These are phyloP conservation scores for Amia ocellicauda DNA, from an alignment of 2,113 vertebrate genomes.

Conservation along the genomic window DNA sequence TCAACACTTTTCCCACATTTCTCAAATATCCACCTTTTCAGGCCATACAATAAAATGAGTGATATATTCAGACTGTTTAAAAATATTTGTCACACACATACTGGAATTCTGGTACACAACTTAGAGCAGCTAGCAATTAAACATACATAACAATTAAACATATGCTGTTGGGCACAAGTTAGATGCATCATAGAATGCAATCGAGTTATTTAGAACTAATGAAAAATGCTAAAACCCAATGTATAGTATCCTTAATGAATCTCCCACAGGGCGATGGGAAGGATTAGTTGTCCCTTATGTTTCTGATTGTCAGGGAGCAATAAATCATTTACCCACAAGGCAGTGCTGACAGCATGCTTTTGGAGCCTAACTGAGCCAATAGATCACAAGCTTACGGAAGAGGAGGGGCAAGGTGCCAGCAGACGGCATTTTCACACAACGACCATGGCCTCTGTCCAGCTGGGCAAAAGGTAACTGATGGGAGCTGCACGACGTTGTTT, in stretches of 20 bases:
- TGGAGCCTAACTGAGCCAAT: constrained; percentile 44
- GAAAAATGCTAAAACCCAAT: background rate
- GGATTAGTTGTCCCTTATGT: constrained; percentile 20
- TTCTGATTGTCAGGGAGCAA: constrained; percentile 16
- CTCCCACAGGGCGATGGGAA: constrained; percentile 16
- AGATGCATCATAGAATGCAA: background rate
- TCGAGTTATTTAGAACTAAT: constrained; percentile 13
- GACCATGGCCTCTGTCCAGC: constrained; percentile 58
- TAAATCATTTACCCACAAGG: constrained; percentile 22
- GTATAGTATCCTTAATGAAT: constrained; percentile 16
- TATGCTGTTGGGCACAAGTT: background rate
- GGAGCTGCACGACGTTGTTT: constrained; percentile 53
- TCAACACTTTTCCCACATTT: too few relatives aligned
- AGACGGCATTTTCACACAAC: constrained; percentile 47
- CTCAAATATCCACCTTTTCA: too few relatives aligned
- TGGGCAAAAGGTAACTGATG: constrained; percentile 55
- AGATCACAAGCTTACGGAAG: constrained; percentile 52
- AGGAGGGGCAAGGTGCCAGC: constrained; percentile 42
- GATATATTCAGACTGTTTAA: too few relatives aligned
- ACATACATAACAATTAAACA: background rate
- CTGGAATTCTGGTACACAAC: too few relatives aligned
- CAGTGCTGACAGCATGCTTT: constrained; percentile 25
- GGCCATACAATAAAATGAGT: too few relatives aligned
- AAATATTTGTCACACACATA: too few relatives aligned
- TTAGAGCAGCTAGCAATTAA: background rate